Conservation (phyloP, 2,113 vertebrate genomes). For the Lagopus muta region DNA sequence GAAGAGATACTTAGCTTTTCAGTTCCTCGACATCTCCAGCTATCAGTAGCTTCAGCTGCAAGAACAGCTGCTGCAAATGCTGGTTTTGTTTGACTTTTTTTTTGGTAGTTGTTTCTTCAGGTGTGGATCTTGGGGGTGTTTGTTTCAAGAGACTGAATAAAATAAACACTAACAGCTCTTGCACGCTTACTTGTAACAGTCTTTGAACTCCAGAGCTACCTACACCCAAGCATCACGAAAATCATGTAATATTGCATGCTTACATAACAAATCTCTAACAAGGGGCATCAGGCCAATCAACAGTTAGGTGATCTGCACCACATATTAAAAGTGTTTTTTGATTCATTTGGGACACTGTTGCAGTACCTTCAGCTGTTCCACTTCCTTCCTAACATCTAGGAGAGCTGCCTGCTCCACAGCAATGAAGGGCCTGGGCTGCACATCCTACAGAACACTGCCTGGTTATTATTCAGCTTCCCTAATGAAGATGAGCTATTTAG, state of each 20-base stretch:
- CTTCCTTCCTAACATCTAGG: not conserved
- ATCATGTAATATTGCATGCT: not conserved
- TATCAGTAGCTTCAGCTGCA: not conserved
- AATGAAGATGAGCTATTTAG: conserved; percentile 27
- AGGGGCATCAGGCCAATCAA: not conserved
- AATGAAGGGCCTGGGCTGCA: not conserved
- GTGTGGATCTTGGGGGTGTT: not conserved
- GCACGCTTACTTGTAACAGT: not conserved
- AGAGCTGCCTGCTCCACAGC: not conserved
- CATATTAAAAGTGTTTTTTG: not conserved
- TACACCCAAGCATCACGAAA: not conserved
- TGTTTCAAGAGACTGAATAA: not conserved
- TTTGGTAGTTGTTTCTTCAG: not conserved
- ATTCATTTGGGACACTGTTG: not conserved
- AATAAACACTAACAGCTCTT: not conserved
- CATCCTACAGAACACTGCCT: not conserved
- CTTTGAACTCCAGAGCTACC: not conserved
- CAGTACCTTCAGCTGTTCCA: not conserved
- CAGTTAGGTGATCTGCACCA: not conserved
- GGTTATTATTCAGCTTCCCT: conserved; percentile 2
- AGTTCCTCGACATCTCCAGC: not conserved
- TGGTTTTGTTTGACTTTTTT: not conserved
- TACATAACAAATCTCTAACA: not conserved
- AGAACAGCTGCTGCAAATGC: not conserved
- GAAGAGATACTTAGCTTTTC: not conserved